phyloP scores from a whole-genome alignment of 2,888 invertebrate genomes.

The Rhamnusium bicolor region DNA sequence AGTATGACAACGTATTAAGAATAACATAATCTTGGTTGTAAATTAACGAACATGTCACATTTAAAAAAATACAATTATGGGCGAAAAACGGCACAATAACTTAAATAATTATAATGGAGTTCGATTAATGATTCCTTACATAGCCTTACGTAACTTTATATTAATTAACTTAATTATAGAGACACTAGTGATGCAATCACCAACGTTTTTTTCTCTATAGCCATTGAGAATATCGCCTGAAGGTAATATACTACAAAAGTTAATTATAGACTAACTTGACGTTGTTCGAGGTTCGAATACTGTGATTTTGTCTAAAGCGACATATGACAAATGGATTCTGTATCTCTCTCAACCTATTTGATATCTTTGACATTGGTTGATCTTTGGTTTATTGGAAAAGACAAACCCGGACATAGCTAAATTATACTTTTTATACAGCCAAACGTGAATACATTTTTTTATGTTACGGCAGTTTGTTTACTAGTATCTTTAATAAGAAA shows the following conservation, averaged over 20 bases:
- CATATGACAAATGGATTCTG: constrained; percentile 68
- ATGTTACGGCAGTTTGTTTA: constrained; percentile 23
- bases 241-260: constrained; percentile 62
- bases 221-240: constrained; percentile 58
- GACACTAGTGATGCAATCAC: constrained; percentile 66
- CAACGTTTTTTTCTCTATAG: constrained; percentile 58
- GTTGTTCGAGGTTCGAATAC: constrained; percentile 61
- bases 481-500: constrained; percentile 15
- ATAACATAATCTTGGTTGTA: constrained; percentile 20
- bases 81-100: constrained; percentile 48
- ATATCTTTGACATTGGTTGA: constrained; percentile 58
- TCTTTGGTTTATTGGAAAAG: constrained; percentile 55
- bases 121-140: constrained; percentile 64
- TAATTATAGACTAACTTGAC: constrained; percentile 67
- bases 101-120: constrained; percentile 56
- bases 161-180: constrained; percentile 65
- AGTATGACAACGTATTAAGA: constrained; percentile 42
- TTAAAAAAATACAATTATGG: constrained; percentile 30
- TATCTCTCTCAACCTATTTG: constrained; percentile 55
- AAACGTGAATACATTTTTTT: constrained; percentile 22
- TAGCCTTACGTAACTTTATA: constrained; percentile 63
- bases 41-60: constrained; percentile 22
- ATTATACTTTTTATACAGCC: constrained; percentile 38
- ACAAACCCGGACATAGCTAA: constrained; percentile 56
- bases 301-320: constrained; percentile 67